Evolutionary conservation across 1,140 invertebrate genomes (phyloP).

Genomic region (Diprion similis): DNA sequence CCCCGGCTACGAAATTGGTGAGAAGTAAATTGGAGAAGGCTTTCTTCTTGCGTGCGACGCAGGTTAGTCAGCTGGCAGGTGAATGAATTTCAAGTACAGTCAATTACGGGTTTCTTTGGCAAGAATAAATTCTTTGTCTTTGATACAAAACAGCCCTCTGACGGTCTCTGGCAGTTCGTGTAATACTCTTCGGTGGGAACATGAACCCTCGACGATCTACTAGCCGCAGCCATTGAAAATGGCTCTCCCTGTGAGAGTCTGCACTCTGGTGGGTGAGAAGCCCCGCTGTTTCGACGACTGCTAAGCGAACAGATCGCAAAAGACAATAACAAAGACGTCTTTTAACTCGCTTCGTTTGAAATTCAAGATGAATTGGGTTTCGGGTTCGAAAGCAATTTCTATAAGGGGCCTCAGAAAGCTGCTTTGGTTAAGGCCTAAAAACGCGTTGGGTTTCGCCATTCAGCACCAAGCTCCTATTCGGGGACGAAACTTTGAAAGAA

Average conservation of each 20-base stretch:
- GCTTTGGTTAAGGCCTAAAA: not conserved
- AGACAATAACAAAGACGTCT: not conserved
- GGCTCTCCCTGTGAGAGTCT: no score
- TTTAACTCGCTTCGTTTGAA: not conserved
- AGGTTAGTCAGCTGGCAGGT: no score
- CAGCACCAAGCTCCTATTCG: not conserved
- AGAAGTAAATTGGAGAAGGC: no score
- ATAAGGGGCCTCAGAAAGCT: not conserved
- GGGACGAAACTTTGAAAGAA: not conserved
- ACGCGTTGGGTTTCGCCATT: conserved; percentile 3
- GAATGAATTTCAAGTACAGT: no score
- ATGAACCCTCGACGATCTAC: not conserved
- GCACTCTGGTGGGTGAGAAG: not conserved
- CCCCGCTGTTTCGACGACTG: not conserved
- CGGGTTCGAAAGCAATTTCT: not conserved
- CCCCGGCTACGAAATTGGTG: no score
- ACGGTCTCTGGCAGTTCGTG: not conserved
- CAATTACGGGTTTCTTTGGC: no score
- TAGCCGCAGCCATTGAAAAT: not conserved
- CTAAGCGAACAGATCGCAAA: not conserved
- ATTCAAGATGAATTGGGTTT: conserved; percentile 1
- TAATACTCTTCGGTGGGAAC: not conserved
- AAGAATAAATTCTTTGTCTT: not conserved
- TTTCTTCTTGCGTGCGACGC: no score
- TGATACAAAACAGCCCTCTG: not conserved